phyloP scores from a whole-genome alignment of 1,140 invertebrate genomes.

The Campoletis sonorensis region DNA sequence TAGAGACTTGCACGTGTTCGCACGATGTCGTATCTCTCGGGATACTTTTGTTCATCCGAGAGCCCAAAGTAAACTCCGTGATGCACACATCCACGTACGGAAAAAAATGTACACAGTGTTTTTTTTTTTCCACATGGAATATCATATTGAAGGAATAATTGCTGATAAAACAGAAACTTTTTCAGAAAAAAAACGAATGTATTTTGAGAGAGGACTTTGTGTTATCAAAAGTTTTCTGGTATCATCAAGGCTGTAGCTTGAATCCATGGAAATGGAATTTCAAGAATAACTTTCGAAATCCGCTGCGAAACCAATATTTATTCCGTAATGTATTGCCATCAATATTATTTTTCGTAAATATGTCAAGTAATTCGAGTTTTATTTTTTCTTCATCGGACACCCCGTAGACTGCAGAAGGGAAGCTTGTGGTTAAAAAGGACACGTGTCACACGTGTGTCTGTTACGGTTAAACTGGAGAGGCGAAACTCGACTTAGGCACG shows the following conservation, averaged over 20 bases:
- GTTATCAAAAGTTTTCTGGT: too few species aligned
- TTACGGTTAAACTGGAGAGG: not conserved
- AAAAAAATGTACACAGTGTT: not conserved
- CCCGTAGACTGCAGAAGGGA: not conserved
- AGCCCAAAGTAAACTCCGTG: constrained; percentile 32
- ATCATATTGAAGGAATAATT: too few species aligned
- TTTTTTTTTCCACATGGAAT: not conserved
- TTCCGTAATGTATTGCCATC: not conserved
- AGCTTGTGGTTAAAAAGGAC: not conserved
- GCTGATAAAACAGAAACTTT: too few species aligned
- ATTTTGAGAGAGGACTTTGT: too few species aligned
- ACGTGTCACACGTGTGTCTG: not conserved
- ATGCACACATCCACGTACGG: not conserved
- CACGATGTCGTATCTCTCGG: constrained; percentile 60
- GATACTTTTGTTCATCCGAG: constrained; percentile 43
- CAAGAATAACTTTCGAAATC: not conserved
- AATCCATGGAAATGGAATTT: too few species aligned
- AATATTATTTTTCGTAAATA: not conserved
- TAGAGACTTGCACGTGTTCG: constrained; percentile 65
- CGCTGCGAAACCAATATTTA: not conserved
- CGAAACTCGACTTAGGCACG: not conserved
- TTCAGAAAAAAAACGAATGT: too few species aligned
- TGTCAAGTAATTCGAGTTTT: not conserved
- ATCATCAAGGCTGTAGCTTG: too few species aligned
- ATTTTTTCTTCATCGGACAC: not conserved